A percentile compares a stretch with the other conserved stretches of the same genome.
Evolutionary conservation across 1,140 invertebrate species (phyloP).

Genomic region (Goniozus legneri): DNA sequence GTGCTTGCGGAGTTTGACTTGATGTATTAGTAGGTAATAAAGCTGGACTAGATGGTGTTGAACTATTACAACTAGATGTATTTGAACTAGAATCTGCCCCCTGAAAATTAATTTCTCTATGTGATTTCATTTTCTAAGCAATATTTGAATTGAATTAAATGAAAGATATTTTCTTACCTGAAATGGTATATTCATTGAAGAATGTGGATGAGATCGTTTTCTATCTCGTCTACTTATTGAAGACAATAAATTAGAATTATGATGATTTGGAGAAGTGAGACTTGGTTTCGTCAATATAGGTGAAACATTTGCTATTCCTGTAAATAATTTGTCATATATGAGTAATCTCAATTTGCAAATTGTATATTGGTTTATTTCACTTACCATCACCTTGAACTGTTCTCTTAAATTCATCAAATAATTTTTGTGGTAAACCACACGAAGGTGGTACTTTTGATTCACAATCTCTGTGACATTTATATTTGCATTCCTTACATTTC

Average conservation of each 20-base stretch:
- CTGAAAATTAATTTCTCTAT: slow-evolving; percentile 36
- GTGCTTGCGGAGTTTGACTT: slow-evolving; percentile 56
- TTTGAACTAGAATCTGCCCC: slow-evolving; percentile 86
- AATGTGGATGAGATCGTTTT: slow-evolving; percentile 60
- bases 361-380: slow-evolving; percentile 12
- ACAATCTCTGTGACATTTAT: slow-evolving; percentile 89
- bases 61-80: slow-evolving; percentile 94
- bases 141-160: too few species aligned
- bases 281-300: slow-evolving; percentile 43
- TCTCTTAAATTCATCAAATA: slow-evolving; percentile 76
- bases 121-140: too few species aligned
- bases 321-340: neutral
- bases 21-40: slow-evolving; percentile 57
- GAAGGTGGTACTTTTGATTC: slow-evolving; percentile 86
- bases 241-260: slow-evolving; percentile 39
- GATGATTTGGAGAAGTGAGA: slow-evolving; percentile 50
- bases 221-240: slow-evolving; percentile 43
- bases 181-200: slow-evolving; percentile 61
- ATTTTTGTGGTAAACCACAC: slow-evolving; percentile 82
- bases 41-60: slow-evolving; percentile 91
- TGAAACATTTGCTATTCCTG: slow-evolving; percentile 44
- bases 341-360: slow-evolving; percentile 8
- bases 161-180: slow-evolving; percentile 52
- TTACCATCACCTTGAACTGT: slow-evolving; percentile 62
- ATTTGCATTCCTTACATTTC: slow-evolving; percentile 95